phyloP scores from a whole-genome alignment of 1,140 invertebrate species.

The Eciton burchellii region DNA sequence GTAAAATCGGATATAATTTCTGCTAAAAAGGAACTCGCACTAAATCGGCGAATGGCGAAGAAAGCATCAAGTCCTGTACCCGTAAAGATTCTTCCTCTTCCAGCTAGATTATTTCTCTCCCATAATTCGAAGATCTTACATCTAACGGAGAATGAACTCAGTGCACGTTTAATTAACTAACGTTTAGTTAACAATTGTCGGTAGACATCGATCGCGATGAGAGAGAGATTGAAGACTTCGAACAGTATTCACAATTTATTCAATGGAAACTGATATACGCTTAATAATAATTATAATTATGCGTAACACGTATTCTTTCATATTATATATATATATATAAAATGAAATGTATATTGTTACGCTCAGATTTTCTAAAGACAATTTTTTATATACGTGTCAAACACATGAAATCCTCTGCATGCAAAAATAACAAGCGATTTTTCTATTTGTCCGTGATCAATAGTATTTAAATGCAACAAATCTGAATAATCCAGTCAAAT shows the following conservation, averaged over 20 bases:
- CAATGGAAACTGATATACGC: constrained; percentile 37
- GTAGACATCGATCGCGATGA: constrained; percentile 41
- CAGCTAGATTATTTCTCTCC: constrained; percentile 31
- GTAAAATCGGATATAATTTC: constrained; percentile 46
- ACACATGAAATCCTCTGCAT: background rate
- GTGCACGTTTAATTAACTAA: constrained; percentile 37
- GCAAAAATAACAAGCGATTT: constrained; percentile 29
- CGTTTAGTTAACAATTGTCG: background rate
- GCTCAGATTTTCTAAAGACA: constrained; percentile 24
- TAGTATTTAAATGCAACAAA: constrained; percentile 45
- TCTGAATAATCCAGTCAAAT: constrained; percentile 12
- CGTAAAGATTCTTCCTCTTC: constrained; percentile 64
- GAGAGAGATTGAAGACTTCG: constrained; percentile 48
- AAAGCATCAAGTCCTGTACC: constrained; percentile 55
- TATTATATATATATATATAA: constrained; percentile 29
- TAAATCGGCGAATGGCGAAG: constrained; percentile 36
- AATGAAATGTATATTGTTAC: constrained; percentile 40
- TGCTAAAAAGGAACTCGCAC: constrained; percentile 58
- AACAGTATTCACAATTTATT: constrained; percentile 54
- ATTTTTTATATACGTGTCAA: constrained; percentile 34
- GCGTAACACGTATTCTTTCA: constrained; percentile 16
- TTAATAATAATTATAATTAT: constrained; percentile 22
- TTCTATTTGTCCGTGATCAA: constrained; percentile 13
- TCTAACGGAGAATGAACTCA: constrained; percentile 20
- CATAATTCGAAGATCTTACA: constrained; percentile 11